Percentiles rank a stretch among this genome's conserved stretches.
These are phyloP conservation scores for Meiosimyza decipiens DNA, from an alignment of 2,888 invertebrate genomes.

Conservation along the genomic window DNA sequence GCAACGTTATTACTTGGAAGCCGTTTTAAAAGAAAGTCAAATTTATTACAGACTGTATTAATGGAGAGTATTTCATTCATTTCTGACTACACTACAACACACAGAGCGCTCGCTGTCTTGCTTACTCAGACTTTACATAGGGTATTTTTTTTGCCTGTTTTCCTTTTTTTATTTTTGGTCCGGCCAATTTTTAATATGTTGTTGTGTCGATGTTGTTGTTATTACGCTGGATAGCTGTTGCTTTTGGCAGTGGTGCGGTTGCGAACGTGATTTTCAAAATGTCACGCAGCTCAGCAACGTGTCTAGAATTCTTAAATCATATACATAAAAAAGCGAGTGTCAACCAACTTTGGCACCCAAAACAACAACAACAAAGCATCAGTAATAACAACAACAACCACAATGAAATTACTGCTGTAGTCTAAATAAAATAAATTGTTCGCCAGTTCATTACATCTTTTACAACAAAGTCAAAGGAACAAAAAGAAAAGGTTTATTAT, in stretches of 20 bases:
- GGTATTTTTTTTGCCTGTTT: neutral
- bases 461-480: no score
- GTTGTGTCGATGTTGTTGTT: neutral
- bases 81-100: neutral
- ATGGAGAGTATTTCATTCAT: neutral
- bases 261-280: conserved; percentile 60
- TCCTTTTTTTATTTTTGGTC: neutral
- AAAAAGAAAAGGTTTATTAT: no score
- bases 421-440: conserved; percentile 17
- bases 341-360: conserved; percentile 38
- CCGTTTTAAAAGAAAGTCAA: conserved; percentile 24
- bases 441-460: conserved; percentile 22
- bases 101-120: neutral
- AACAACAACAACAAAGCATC: conserved; percentile 28
- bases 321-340: conserved; percentile 36
- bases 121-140: neutral
- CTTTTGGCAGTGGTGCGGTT: conserved; percentile 43
- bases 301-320: conserved; percentile 30
- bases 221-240: neutral
- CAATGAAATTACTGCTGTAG: conserved; percentile 24
- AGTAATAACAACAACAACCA: conserved; percentile 37
- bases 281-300: conserved; percentile 54
- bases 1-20: neutral
- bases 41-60: conserved; percentile 11
- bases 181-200: no score